These are phyloP conservation scores for Drosophila buzzatii DNA, from an alignment of 2,888 invertebrate species.

Conservation along the genomic window DNA sequence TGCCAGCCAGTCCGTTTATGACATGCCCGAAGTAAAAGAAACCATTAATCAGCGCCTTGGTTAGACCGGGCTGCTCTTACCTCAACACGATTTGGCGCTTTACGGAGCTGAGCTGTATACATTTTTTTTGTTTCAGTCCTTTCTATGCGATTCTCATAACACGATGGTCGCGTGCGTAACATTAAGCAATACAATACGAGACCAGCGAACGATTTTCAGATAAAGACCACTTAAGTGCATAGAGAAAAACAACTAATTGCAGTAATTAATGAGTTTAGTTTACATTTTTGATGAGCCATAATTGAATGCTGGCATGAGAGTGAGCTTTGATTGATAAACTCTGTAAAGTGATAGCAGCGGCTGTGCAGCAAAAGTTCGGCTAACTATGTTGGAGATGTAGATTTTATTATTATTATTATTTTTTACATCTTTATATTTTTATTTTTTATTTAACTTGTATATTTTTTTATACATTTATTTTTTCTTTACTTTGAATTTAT, in stretches of 20 bases:
- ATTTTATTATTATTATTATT: no score
- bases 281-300: slow-evolving; percentile 48
- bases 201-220: slow-evolving; percentile 40
- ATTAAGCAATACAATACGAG: slow-evolving; percentile 37
- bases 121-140: slow-evolving; percentile 4
- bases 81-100: slow-evolving; percentile 25
- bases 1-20: slow-evolving; percentile 61
- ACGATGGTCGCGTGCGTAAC: slow-evolving; percentile 52
- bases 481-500: no score
- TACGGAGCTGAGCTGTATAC: neutral
- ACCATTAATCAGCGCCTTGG: slow-evolving; percentile 71
- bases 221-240: slow-evolving; percentile 34
- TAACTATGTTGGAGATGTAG: no score
- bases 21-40: slow-evolving; percentile 62
- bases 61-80: slow-evolving; percentile 17
- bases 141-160: slow-evolving; percentile 17
- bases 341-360: neutral
- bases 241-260: slow-evolving; percentile 62
- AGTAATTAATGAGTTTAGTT: slow-evolving; percentile 73
- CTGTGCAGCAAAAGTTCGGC: no score
- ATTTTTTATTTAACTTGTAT: no score
- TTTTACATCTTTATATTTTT: no score
- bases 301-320: slow-evolving; percentile 18
- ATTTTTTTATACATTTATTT: no score
- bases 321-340: slow-evolving; percentile 36